Evolutionary conservation across 2,113 vertebrate species (phyloP).

Genomic region (Lonchura striata): DNA sequence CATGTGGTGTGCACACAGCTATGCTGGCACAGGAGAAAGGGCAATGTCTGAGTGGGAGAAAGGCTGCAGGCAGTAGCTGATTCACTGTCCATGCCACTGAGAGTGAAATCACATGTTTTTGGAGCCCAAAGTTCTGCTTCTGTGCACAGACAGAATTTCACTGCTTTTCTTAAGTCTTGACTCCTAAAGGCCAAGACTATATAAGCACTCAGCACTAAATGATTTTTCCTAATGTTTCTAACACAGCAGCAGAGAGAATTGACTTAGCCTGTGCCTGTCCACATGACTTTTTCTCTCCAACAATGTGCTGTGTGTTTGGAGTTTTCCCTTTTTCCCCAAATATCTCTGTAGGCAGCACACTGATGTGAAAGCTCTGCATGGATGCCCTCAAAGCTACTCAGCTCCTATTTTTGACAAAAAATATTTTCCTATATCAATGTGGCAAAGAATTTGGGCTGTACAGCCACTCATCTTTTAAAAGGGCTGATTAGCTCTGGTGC

Average conservation of each 20-base stretch:
- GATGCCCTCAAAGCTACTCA: not conserved
- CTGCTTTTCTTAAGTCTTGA: not conserved
- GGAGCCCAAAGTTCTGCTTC: not conserved
- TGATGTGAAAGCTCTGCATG: not conserved
- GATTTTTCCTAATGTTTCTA: not conserved
- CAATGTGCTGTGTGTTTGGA: not conserved
- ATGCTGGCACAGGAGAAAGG: not conserved
- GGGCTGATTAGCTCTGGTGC: not conserved
- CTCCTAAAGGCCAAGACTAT: not conserved
- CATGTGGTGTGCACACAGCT: not conserved
- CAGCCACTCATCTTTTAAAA: not conserved
- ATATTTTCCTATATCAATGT: not conserved
- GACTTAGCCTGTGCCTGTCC: not conserved
- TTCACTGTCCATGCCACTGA: not conserved
- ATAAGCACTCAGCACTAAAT: not conserved
- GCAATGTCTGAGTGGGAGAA: not conserved
- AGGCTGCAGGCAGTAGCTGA: not conserved
- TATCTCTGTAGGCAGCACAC: not conserved
- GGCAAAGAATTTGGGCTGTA: not conserved
- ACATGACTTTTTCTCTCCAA: not conserved
- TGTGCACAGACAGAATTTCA: not conserved
- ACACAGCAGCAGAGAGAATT: not conserved
- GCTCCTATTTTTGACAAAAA: not conserved
- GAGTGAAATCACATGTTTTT: not conserved
- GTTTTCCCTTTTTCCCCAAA: not conserved